These are phyloP conservation scores for Cataglyphis hispanica DNA, from an alignment of 1,140 invertebrate genomes.

Conservation along the genomic window DNA sequence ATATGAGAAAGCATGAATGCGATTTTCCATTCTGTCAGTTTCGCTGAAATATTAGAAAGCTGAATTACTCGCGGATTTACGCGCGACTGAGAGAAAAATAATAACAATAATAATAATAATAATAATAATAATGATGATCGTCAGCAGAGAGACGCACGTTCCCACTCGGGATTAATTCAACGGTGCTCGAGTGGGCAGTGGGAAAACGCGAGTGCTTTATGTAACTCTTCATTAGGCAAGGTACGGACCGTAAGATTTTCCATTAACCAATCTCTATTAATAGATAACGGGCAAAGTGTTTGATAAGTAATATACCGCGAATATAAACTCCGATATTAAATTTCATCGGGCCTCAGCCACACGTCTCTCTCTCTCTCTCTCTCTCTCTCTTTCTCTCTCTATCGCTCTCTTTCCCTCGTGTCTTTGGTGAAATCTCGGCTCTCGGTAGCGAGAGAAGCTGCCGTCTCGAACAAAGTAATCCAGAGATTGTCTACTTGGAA, in stretches of 20 bases:
- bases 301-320: constrained; percentile 18
- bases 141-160: constrained; percentile 37
- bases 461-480: constrained; percentile 64
- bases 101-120: constrained; percentile 28
- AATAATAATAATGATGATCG: constrained; percentile 37
- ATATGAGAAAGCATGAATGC: constrained; percentile 3
- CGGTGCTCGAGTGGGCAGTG: constrained; percentile 47
- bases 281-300: constrained; percentile 9
- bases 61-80: background rate
- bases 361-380: background rate
- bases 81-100: background rate
- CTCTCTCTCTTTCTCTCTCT: background rate
- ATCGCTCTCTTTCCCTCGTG: background rate
- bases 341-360: background rate
- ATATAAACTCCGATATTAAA: background rate
- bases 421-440: constrained; percentile 45
- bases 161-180: constrained; percentile 56
- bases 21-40: constrained; percentile 48
- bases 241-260: background rate
- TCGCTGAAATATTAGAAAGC: constrained; percentile 54
- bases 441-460: background rate
- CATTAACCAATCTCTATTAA: constrained; percentile 12
- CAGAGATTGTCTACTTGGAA: constrained; percentile 57
- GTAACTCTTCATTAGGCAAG: constrained; percentile 35
- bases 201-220: constrained; percentile 63